Conservation (phyloP, 2,888 invertebrate species). For the Acleris sparsana region DNA sequence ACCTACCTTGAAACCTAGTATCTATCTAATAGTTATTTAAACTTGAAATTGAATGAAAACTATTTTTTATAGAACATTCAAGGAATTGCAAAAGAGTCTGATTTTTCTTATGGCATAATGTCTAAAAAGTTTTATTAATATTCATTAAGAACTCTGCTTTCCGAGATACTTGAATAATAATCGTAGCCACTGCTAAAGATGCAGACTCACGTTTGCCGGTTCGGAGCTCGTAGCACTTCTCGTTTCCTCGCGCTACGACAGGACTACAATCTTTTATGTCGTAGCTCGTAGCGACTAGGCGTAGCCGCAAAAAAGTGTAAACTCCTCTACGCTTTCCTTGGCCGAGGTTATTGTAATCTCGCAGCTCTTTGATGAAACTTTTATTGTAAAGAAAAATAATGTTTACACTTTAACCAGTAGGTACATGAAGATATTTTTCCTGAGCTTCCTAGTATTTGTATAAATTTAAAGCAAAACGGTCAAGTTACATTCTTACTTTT, state of each 20-base stretch:
- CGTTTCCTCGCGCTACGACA: constrained; percentile 14
- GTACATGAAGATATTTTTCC: no score
- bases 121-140: no score
- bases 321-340: constrained; percentile 4
- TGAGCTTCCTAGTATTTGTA: no score
- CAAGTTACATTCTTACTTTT: no score
- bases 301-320: constrained; percentile 16
- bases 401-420: no score
- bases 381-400: not conserved
- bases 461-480: no score
- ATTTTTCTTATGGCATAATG: no score
- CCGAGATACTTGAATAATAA: not conserved
- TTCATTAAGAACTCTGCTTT: not conserved
- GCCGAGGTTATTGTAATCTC: constrained; percentile 24
- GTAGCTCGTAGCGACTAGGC: not conserved
- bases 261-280: constrained; percentile 14
- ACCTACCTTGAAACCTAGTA: no score
- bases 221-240: constrained; percentile 8
- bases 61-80: no score
- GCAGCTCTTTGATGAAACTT: constrained; percentile 18
- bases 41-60: no score
- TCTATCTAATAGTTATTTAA: no score
- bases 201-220: constrained; percentile 1
- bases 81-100: no score
- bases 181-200: not conserved